phyloP scores from a whole-genome alignment of 2,888 invertebrate genomes.

The Ectemnius continuus region DNA sequence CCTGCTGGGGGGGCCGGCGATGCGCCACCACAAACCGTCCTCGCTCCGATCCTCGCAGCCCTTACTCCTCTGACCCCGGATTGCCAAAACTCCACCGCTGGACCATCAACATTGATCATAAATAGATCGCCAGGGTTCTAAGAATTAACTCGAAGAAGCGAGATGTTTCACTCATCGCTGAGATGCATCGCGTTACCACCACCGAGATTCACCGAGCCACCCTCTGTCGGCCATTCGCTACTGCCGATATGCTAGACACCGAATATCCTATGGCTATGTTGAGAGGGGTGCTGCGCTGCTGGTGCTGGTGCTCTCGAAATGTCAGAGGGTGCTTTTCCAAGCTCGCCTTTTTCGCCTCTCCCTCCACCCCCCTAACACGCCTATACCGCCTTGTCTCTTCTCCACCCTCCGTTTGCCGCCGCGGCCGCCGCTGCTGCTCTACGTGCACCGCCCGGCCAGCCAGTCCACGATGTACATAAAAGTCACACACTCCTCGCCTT shows the following conservation, averaged over 20 bases:
- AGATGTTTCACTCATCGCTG: background rate
- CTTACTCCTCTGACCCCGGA: too few relatives aligned
- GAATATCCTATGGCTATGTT: too few relatives aligned
- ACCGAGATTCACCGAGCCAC: background rate
- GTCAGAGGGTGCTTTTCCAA: conserved; percentile 6
- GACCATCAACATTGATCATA: background rate
- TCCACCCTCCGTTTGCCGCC: background rate
- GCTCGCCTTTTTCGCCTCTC: too few relatives aligned
- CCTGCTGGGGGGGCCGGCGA: background rate
- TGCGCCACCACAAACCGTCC: background rate
- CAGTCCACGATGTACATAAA: background rate
- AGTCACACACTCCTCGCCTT: background rate
- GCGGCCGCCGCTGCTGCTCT: background rate
- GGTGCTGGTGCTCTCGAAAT: background rate
- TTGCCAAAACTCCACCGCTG: background rate
- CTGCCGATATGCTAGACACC: background rate
- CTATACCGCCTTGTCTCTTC: background rate
- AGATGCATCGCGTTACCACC: background rate
- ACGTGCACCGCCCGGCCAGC: background rate
- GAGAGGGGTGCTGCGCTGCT: too few relatives aligned
- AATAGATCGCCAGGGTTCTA: background rate
- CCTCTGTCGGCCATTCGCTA: conserved; percentile 3
- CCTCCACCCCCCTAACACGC: too few relatives aligned
- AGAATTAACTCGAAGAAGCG: too few relatives aligned
- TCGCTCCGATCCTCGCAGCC: background rate